Conservation (phyloP, 2,797 vertebrate species). For the Scyliorhinus canicula region DNA sequence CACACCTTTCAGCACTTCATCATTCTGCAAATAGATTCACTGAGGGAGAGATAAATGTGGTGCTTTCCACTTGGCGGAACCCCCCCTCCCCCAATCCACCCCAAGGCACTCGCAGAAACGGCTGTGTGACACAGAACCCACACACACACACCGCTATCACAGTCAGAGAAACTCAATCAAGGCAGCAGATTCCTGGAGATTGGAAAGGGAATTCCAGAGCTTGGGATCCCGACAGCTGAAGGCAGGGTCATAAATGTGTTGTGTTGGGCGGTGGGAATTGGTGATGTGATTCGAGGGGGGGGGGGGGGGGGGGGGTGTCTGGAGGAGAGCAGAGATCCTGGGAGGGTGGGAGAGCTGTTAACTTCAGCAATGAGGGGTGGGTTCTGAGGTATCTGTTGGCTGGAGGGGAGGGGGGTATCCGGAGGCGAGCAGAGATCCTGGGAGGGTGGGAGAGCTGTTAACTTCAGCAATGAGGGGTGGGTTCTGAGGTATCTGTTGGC, state of each 20-base stretch:
- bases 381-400: too few relatives aligned
- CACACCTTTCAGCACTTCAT: background rate
- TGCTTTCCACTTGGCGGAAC: background rate
- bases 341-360: background rate
- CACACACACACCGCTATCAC: too few relatives aligned
- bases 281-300: too few relatives aligned
- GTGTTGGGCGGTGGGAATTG: too few relatives aligned
- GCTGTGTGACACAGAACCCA: background rate
- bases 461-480: background rate
- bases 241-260: background rate
- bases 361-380: background rate
- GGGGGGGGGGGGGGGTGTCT: too few relatives aligned
- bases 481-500: too few relatives aligned
- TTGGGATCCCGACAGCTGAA: background rate
- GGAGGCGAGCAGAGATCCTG: background rate
- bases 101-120: background rate
- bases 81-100: too few relatives aligned
- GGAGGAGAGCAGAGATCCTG: background rate
- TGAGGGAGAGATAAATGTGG: background rate
- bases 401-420: background rate
- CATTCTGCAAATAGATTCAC: background rate
- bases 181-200: too few relatives aligned
- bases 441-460: background rate
- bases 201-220: background rate
- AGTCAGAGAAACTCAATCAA: too few relatives aligned